Evolutionary conservation across 1,140 invertebrate species (phyloP).

Genomic region (Drosophila willistoni): DNA sequence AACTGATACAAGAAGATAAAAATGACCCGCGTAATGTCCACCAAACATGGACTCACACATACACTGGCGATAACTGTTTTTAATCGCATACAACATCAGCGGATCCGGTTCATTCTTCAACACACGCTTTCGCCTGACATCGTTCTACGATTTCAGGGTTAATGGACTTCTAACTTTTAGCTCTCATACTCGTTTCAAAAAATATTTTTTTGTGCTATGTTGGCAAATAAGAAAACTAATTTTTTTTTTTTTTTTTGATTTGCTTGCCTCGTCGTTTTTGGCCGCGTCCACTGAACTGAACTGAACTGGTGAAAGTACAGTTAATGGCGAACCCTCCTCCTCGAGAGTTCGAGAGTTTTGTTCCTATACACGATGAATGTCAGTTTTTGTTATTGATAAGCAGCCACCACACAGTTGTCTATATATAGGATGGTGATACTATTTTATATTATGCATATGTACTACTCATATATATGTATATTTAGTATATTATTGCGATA

Average conservation of each 20-base stretch:
- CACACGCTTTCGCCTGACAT: not conserved
- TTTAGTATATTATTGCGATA: not conserved
- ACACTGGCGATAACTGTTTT: not conserved
- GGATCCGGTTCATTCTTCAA: not conserved
- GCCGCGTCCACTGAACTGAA: not conserved
- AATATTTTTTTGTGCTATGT: not conserved
- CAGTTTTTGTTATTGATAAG: slow-evolving; percentile 7
- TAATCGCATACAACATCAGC: not conserved
- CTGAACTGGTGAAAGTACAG: slow-evolving; percentile 14
- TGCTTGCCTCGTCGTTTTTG: not conserved
- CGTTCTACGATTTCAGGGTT: slow-evolving; percentile 1
- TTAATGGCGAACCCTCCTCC: not conserved
- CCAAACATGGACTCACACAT: not conserved
- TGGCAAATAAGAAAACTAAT: not conserved
- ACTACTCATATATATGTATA: not conserved
- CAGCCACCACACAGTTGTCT: slow-evolving; percentile 3
- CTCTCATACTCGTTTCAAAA: not conserved
- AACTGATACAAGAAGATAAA: not conserved
- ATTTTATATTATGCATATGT: not conserved
- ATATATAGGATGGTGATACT: slow-evolving; percentile 10
- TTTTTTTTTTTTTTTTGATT: not conserved
- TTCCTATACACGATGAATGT: slow-evolving; percentile 11
- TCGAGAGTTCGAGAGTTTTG: not conserved
- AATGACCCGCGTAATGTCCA: not conserved
- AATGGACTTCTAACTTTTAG: not conserved